Base-by-base conservation (phyloP, 1,140 invertebrate genomes). In the Brachionus rotundiformis region DNA sequence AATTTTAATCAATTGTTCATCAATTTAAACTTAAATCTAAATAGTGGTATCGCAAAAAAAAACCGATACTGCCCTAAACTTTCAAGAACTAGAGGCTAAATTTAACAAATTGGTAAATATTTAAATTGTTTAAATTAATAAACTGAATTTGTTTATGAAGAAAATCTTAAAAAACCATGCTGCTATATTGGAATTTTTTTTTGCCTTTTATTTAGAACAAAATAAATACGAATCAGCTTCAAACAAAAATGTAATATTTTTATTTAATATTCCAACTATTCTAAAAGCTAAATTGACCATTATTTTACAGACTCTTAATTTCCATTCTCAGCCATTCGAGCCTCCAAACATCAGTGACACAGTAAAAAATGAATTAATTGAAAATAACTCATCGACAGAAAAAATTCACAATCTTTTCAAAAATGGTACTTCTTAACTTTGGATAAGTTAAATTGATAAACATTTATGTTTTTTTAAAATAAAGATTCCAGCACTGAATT, bases 231-330 rank as follows among this genome's bases (percentile, higher is more conserved):
- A 79, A 10, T 36, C 39, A 2, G 16, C 41, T 13, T 73, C 68
- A 23, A 73, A 73, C 41, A 73, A 73, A 73, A 73, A 73, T 44
- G 68, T 73, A 73, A 44, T n/a, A n/a, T n/a, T n/a, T n/a, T n/a
- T n/a, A n/a, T n/a, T n/a, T n/a, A n/a, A n/a, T n/a, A n/a, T n/a
- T n/a, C n/a, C n/a, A n/a, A n/a, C n/a, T n/a, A n/a, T n/a, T n/a
- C n/a, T n/a, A n/a, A n/a, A n/a, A n/a, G n/a, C n/a, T n/a, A n/a
- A n/a, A n/a, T n/a, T 16, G 10, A 47, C 3, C 5, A 25, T 11
- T 73, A 44, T 73, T 8, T 27, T 73, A 25, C 25, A 73, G 68
- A 73, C 36, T n/a, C 25, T 73, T 6, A 44, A 41, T 36, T 68
- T 68, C 0, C 16, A 33, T 33, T 68, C 63, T 23, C 36, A 41